phyloP scores from a whole-genome alignment of 2,888 invertebrate genomes.

The Thera britannica region DNA sequence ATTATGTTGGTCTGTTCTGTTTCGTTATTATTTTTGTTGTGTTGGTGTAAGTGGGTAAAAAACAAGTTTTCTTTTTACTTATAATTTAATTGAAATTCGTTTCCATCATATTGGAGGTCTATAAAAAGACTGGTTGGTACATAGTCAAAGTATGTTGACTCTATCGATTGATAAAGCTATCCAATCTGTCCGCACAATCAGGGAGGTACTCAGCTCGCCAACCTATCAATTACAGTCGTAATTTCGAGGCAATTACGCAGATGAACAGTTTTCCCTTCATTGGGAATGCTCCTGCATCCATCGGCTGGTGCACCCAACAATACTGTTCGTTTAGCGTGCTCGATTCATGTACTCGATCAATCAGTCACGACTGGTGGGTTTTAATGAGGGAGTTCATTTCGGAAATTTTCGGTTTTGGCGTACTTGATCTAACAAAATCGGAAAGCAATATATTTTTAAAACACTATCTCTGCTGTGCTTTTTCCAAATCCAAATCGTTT shows the following conservation, averaged over 20 bases:
- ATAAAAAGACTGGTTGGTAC: background rate
- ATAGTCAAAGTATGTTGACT: constrained; percentile 14
- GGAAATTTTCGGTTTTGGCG: background rate
- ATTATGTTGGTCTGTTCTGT: no score
- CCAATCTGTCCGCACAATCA: constrained; percentile 40
- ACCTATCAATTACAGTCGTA: constrained; percentile 43
- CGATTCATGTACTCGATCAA: constrained; percentile 9
- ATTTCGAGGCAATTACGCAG: constrained; percentile 43
- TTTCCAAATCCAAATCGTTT: no score
- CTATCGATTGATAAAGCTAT: constrained; percentile 40
- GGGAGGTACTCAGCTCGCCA: constrained; percentile 38
- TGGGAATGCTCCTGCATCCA: constrained; percentile 26
- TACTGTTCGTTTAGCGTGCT: constrained; percentile 23
- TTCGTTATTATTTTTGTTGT: no score
- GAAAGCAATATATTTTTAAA: no score
- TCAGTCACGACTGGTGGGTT: constrained; percentile 21
- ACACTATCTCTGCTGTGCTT: no score
- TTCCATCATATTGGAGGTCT: background rate
- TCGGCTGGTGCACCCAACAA: constrained; percentile 25
- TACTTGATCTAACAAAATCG: background rate
- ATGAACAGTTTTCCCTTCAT: constrained; percentile 43
- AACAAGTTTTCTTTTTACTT: no score
- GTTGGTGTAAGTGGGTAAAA: no score
- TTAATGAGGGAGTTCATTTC: constrained; percentile 16
- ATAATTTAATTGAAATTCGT: background rate